Evolutionary conservation across 2,113 vertebrate species (phyloP).

Genomic region (Theristicus caerulescens): DNA sequence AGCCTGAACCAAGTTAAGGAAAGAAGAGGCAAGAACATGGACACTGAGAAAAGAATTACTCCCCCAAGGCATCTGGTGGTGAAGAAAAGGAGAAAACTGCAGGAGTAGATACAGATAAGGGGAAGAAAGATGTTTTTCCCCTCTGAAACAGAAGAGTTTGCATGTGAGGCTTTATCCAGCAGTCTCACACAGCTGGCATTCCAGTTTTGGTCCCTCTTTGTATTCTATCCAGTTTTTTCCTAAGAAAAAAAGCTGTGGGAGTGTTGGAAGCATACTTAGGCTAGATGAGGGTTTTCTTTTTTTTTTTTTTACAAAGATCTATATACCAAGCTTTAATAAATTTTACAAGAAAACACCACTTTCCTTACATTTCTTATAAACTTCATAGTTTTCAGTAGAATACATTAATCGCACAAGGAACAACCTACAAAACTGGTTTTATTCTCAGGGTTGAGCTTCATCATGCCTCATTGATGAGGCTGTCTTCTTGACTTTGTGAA

Average conservation of each 20-base stretch:
- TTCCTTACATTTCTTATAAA: background rate
- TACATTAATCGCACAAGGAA: background rate
- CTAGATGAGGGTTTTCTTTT: background rate
- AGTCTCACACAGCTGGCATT: background rate
- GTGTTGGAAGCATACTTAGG: background rate
- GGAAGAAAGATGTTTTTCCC: background rate
- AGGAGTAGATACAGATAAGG: background rate
- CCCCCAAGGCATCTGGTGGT: background rate
- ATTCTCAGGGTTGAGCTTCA: background rate
- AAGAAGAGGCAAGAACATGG: background rate
- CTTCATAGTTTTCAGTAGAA: background rate
- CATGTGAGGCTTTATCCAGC: background rate
- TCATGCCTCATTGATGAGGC: background rate
- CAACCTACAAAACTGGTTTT: background rate
- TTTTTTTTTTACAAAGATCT: background rate
- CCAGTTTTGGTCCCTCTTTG: background rate
- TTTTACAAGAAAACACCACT: background rate
- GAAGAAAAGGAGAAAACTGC: background rate
- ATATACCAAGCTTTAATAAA: background rate
- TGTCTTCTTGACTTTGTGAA: background rate
- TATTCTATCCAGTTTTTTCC: background rate
- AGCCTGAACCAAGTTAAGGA: background rate
- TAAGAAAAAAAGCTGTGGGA: background rate
- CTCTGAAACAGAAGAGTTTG: background rate
- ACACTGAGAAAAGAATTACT: background rate